Evolutionary conservation across 2,888 invertebrate species (phyloP), one percentile per base, ranked within the genome.

Genomic region (Caenorhabditis sulstoni): DNA sequence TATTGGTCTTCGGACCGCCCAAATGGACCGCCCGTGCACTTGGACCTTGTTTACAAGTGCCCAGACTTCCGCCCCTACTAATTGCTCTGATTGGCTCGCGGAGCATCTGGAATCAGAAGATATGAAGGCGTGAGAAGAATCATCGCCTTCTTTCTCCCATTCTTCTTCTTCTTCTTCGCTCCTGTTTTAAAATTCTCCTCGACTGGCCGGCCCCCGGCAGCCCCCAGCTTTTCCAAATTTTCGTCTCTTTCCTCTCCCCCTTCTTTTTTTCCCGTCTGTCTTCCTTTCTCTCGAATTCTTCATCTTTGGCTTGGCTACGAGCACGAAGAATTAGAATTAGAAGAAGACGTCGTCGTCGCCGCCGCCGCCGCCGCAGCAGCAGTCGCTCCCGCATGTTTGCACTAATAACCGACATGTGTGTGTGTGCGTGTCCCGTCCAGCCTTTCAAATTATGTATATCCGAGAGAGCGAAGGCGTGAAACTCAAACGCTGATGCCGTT

Each of bases 221-320:
- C 61, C 61, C n/a, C 70, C 70, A 55, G 70, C 70, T 70, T 70
- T 70, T 71, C 64, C 71, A 57, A 62, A 71, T 71, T 71, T 71
- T 71, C 62, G 70, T 62, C 71, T 71, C 62, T 71, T 61, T 55
- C 52, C 57, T 20, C 39, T 53, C 55, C n/a, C 16, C 50, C 61
- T 61, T 45, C 44, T 44, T 52, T 52, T 61, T 71, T 41, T 64
- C 64, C 57, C 41, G 37, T 39, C 57, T 16, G 57, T 71, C 64
- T 71, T 62, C 62, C 64, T 71, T 62, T 55, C 64, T 71, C 71
- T 71, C 64, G 70, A 70, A 62, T 64, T 62, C 71, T 71, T 71
- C 62, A 50, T 67, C 67, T 70, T 61, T 61, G 45, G 59, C 53
- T 61, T 61, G 45, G 59, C 53, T 49, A 59, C 68, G 55, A 61